Evolutionary conservation across 2,797 vertebrate species (phyloP).

Genomic region (Micropoecilia bifurca): DNA sequence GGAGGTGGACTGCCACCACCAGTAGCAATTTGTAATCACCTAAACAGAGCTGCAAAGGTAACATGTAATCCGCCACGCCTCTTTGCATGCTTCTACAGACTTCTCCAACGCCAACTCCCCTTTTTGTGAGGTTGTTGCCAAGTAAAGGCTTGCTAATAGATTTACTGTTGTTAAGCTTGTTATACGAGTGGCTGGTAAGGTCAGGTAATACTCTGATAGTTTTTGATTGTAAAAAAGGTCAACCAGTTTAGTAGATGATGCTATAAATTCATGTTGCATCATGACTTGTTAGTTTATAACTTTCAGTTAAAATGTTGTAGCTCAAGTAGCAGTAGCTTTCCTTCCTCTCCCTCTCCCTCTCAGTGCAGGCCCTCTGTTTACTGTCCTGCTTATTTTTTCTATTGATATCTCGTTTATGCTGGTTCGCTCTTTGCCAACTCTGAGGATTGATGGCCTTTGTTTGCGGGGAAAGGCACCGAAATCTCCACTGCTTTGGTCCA

Average conservation of each 20-base stretch:
- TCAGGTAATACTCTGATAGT: slow-evolving; percentile 37
- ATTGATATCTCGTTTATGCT: slow-evolving; percentile 67
- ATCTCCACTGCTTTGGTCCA: slow-evolving; percentile 68
- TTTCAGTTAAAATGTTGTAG: slow-evolving; percentile 1
- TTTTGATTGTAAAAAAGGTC: slow-evolving; percentile 25
- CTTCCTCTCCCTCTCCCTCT: slow-evolving; percentile 33
- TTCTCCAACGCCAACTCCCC: slow-evolving; percentile 5
- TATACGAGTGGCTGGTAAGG: slow-evolving; percentile 57
- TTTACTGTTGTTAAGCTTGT: slow-evolving; percentile 75
- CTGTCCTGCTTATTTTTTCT: slow-evolving; percentile 33
- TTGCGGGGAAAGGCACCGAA: slow-evolving; percentile 74
- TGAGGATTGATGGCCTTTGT: slow-evolving; percentile 81
- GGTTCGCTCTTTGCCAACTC: slow-evolving; percentile 55
- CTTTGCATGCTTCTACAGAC: slow-evolving; percentile 49
- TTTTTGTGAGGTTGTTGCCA: slow-evolving; percentile 59
- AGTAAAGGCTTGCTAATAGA: slow-evolving; percentile 69
- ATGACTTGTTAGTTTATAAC: background rate
- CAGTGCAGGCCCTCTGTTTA: slow-evolving; percentile 33
- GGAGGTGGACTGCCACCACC: background rate
- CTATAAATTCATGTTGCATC: background rate
- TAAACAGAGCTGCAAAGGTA: slow-evolving; percentile 52
- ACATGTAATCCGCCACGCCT: slow-evolving; percentile 49
- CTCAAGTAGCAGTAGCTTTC: slow-evolving; percentile 12
- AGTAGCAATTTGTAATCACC: slow-evolving; percentile 19
- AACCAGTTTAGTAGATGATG: slow-evolving; percentile 1